Base-by-base conservation (phyloP, 2,888 invertebrate genomes). In the Amphipoea oculea region DNA sequence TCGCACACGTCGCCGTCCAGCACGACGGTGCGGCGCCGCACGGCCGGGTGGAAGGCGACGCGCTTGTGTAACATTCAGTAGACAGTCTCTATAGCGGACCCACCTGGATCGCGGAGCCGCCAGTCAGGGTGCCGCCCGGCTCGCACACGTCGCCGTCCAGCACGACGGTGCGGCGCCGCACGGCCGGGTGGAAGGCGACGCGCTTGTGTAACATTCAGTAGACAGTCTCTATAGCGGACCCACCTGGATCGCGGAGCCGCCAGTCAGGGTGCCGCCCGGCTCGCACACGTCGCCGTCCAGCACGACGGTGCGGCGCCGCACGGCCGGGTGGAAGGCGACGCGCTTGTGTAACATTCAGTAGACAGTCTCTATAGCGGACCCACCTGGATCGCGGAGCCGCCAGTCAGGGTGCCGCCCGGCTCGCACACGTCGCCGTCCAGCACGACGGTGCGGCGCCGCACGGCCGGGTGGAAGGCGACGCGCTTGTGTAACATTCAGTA, bases 351-450 rank as follows among this genome's bases (percentile, higher is more conserved):
- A 54, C 20, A 54, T 7, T 23, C 20, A 40, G 40, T 40, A 36
- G 63, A 4, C 63, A 11, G 20, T 36, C 2, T 14, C 0, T 36
- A 36, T 29, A 4, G 36, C 36, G 4, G 9, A 99, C 98, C 86
- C 0, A 97, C 97, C 94, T 97, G 97, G 9, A 97, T 97, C 65
- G 97, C 92, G 0, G 98, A 97, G 92, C 99, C 99, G 91, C 99
- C 99, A 77, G 99, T 98, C 60, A 99, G 97, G 14, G 98, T 98
- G 89, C 99, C 99, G 73, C 98, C 97, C 0, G 99, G 99, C 95
- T 99, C 99, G 87, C 98, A 98, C 60, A 98, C 98, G 94, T 99
- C 99, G 0, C 99, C 99, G 87, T 99, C 99, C 7, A 99, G 94
- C 1, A 99, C 99, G 42, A 99, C 99, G 91, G 98, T 98, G 84